These are phyloP conservation scores for Microctenopoma steveboyesi DNA, from an alignment of 2,797 vertebrate species.

Conservation along the genomic window DNA sequence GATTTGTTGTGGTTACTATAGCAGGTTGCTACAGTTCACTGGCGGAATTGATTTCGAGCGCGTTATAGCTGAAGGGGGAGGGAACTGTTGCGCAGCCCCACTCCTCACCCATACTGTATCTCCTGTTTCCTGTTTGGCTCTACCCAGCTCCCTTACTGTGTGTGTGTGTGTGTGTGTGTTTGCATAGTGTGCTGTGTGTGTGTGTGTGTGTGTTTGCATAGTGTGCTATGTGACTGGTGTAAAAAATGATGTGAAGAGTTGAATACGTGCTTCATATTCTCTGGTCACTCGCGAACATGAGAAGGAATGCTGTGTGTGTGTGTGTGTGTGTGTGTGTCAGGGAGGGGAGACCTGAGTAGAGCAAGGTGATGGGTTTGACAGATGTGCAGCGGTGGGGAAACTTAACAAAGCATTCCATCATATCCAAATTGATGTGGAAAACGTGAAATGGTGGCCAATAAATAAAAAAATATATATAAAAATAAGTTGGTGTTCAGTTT, in stretches of 20 bases:
- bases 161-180: conserved; percentile 12
- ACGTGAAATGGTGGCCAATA: conserved; percentile 90
- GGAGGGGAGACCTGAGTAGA: conserved; percentile 52
- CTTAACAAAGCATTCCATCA: conserved; percentile 87
- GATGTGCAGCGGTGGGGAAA: conserved; percentile 61
- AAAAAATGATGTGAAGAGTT: conserved; percentile 12
- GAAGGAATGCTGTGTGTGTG: conserved; percentile 22
- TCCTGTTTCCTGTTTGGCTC: conserved; percentile 53
- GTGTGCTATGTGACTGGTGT: conserved; percentile 18
- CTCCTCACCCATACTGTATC: conserved; percentile 62
- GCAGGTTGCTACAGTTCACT: conserved; percentile 48
- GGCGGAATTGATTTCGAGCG: conserved; percentile 60
- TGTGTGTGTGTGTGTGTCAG: conserved; percentile 33
- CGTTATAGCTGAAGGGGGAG: conserved; percentile 56
- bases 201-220: conserved; percentile 1
- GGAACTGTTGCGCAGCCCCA: conserved; percentile 71
- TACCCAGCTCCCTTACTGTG: conserved; percentile 48
- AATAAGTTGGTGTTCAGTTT: conserved; percentile 11
- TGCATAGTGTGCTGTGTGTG: conserved; percentile 4
- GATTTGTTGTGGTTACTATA: conserved; percentile 77
- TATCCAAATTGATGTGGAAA: conserved; percentile 86
- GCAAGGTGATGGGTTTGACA: conserved; percentile 55
- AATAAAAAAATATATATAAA: conserved; percentile 77
- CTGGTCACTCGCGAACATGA: conserved; percentile 46
- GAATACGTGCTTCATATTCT: conserved; percentile 34